Evolutionary conservation across 1,140 invertebrate species (phyloP), one percentile per base, ranked within the genome.

Genomic region (Lepidotrigona ventralis): DNA sequence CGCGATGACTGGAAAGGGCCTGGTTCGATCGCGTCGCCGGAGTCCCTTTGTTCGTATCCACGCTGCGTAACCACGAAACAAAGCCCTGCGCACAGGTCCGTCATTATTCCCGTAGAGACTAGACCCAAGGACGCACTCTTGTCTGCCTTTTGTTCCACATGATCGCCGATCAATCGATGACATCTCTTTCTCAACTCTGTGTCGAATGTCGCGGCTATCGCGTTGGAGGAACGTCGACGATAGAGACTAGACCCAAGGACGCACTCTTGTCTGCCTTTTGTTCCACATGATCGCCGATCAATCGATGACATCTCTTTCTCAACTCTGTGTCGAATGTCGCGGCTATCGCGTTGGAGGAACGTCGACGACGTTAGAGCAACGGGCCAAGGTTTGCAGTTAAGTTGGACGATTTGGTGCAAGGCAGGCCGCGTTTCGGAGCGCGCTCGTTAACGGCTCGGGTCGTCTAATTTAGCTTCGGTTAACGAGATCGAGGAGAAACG

Each of bases 51-150:
- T 88, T 79, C 74, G 51, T 64, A 75, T 76, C 70, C 81, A 84
- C 58, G 39, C 71, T 64, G 81, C 86, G 81, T 86, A 86, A 84
- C 85, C 75, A 69, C 85, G 63, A 82, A 79, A 84, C 85, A 86
- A 86, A 86, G 71, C 60, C 64, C 26, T 26, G 51, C 26, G 46
- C 14, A 17, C 21, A n/a, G 46, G 66, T 63, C 33, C 66, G 66
- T 21, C 64, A 54, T 69, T 53, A 12, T 54, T 64, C 68, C 68
- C 81, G 58, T 17, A 39, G 58, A 71, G 29, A 46, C 56, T 70
- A 83, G 76, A 78, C 46, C 75, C 29, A 83, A 71, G 29, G 33
- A 71, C 81, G 60, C 53, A 29, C 66, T 60, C 51, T n/a, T 51
- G 39, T 8, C 53, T 69, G 9, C 33, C 54, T 69, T 77, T 82